Base-by-base conservation (phyloP, 2,888 invertebrate species). In the Rhaphigaster nebulosa region DNA sequence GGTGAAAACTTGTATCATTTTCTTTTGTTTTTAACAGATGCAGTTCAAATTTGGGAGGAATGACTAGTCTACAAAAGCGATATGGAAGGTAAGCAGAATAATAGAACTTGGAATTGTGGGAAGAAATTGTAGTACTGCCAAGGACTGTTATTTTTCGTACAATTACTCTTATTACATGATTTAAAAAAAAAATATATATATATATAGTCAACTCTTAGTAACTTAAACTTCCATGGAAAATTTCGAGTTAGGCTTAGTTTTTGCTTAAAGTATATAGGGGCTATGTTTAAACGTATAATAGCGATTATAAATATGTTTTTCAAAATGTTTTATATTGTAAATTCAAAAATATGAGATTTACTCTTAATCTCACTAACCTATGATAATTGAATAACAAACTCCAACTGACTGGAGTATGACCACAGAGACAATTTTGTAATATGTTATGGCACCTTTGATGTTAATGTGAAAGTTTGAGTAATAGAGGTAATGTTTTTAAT, bases 11-110 rank as follows among this genome's bases (percentile, higher is more conserved):
- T 84, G 84, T 84, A 84, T 84, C 41, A 84, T 84, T 84, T 84
- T 84, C 84, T 84, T 84, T 84, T 84, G 45, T 84, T 84, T 84
- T 84, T 84, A 84, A 50, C 84, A 84, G 84, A 84, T 84, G 84
- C 84, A 84, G 84, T 84, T n/a, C 84, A 84, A 84, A 45, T 84
- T 26, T 50, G 45, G 84, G 84, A 84, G 84, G 84, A 84, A 84
- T 45, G 45, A 84, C 84, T 84, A n/a, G 45, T n/a, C 84, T n/a
- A 26, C 84, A 41, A 45, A 84, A 84, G 45, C 84, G 15, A 84
- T 50, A n/a, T 45, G 41, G 13, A 84, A 84, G 84, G 84, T 84
- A 84, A 84, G 84, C 84, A 84, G 84, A 26, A 26, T 84, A 45
- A 84, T 45, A 13, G 15, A 50, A 76, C 70, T 38, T 84, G 84